phyloP scores from a whole-genome alignment of 2,113 vertebrate species.

The Eleginops maclovinus region DNA sequence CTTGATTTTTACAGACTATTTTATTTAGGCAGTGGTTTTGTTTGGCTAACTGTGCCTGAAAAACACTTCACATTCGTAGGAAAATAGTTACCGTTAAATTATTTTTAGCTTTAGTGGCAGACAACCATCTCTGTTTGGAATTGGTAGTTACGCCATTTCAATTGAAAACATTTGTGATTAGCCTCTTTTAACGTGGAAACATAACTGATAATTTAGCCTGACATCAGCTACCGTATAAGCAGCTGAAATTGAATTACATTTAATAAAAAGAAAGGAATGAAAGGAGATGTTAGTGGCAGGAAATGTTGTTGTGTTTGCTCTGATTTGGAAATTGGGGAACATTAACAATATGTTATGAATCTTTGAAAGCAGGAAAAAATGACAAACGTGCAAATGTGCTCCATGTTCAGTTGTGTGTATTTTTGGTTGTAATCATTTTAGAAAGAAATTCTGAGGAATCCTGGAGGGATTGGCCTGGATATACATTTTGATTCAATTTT shows the following conservation, averaged over 20 bases:
- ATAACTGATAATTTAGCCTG: conserved; percentile 6
- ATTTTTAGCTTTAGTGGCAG: too few relatives aligned
- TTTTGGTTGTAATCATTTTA: neutral
- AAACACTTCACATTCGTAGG: neutral
- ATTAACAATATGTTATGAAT: neutral
- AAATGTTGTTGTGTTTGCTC: conserved; percentile 2
- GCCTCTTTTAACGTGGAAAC: conserved; percentile 10
- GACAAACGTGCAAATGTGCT: neutral
- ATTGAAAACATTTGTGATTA: conserved; percentile 17
- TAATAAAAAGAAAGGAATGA: conserved; percentile 33
- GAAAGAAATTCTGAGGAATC: neutral
- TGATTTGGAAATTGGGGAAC: neutral
- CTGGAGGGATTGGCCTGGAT: conserved; percentile 14
- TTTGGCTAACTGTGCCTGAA: neutral
- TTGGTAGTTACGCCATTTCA: conserved; percentile 5
- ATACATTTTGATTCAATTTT: conserved; percentile 22
- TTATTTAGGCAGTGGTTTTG: neutral
- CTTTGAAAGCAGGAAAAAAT: conserved; percentile 12
- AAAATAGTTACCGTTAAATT: neutral
- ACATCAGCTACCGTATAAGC: neutral
- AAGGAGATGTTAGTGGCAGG: conserved; percentile 24
- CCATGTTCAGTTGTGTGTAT: conserved; percentile 1
- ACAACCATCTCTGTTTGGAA: neutral
- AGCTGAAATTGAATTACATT: conserved; percentile 13
- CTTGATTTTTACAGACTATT: neutral